These are phyloP conservation scores for Drosophila subsilvestris DNA, from an alignment of 2,888 invertebrate genomes.

Conservation along the genomic window DNA sequence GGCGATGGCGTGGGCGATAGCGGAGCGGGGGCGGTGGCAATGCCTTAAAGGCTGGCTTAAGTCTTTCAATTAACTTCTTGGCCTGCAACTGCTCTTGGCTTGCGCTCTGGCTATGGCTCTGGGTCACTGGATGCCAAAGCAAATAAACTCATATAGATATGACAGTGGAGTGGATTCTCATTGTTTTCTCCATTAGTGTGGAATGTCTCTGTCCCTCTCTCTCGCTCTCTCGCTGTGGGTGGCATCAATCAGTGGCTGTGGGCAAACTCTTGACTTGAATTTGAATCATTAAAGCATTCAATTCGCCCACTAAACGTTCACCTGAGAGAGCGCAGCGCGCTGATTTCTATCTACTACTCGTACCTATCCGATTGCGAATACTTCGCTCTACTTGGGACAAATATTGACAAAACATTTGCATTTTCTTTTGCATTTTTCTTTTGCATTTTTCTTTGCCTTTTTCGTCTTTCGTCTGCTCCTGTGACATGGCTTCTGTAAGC, in stretches of 20 bases:
- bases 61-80: slow-evolving; percentile 42
- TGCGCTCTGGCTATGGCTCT: background rate
- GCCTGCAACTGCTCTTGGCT: slow-evolving; percentile 7
- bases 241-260: background rate
- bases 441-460: slow-evolving; percentile 11
- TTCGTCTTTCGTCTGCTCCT: background rate
- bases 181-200: background rate
- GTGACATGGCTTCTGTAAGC: background rate
- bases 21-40: slow-evolving; percentile 8
- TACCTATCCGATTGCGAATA: background rate
- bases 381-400: slow-evolving; percentile 45
- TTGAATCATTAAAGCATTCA: slow-evolving; percentile 3
- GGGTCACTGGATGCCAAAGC: background rate
- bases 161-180: background rate
- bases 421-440: slow-evolving; percentile 9
- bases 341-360: background rate
- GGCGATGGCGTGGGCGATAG: background rate
- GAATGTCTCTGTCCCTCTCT: background rate
- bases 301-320: slow-evolving; percentile 28
- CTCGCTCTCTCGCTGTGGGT: background rate
- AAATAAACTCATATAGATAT: background rate
- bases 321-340: slow-evolving; percentile 6
- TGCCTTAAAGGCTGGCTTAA: slow-evolving; percentile 32
- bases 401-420: slow-evolving; percentile 77
- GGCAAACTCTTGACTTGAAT: background rate